A percentile compares a stretch with the other conserved stretches of the same genome.
phyloP scores from a whole-genome alignment of 2,888 invertebrate species.

The Diadegma fenestrale region DNA sequence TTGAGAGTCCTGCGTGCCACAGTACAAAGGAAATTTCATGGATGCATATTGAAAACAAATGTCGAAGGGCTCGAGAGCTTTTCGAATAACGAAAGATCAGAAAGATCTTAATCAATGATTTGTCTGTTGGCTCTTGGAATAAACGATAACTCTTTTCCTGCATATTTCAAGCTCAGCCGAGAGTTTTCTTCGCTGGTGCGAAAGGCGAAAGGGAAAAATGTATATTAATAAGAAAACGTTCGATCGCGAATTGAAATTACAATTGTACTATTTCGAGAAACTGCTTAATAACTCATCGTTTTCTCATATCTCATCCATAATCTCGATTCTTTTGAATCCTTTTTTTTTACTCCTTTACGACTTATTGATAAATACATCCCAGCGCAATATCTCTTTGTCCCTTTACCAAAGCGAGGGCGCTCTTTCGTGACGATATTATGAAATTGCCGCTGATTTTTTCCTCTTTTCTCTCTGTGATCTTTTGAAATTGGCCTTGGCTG shows the following conservation, averaged over 20 bases:
- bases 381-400: slow-evolving; percentile 38
- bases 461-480: slow-evolving; percentile 39
- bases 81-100: slow-evolving; percentile 21
- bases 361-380: slow-evolving; percentile 54
- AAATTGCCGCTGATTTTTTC: slow-evolving; percentile 48
- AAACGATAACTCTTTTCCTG: slow-evolving; percentile 12
- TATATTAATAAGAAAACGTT: slow-evolving; percentile 56
- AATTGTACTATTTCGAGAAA: slow-evolving; percentile 11
- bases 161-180: not conserved
- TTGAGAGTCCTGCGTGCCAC: not conserved
- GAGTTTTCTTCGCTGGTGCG: not conserved
- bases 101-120: slow-evolving; percentile 43
- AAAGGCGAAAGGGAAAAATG: not conserved
- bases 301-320: slow-evolving; percentile 21
- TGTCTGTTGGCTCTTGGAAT: slow-evolving; percentile 27
- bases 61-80: slow-evolving; percentile 7
- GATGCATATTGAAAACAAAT: slow-evolving; percentile 13
- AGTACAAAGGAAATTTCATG: slow-evolving; percentile 7
- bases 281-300: not conserved
- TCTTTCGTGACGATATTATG: slow-evolving; percentile 49
- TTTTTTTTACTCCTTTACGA: slow-evolving; percentile 16
- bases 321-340: slow-evolving; percentile 1
- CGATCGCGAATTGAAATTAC: slow-evolving; percentile 34
- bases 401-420: slow-evolving; percentile 20
- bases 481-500: slow-evolving; percentile 48